phyloP scores from a whole-genome alignment of 2,797 vertebrate genomes.

The Otolemur crassicaudatus region DNA sequence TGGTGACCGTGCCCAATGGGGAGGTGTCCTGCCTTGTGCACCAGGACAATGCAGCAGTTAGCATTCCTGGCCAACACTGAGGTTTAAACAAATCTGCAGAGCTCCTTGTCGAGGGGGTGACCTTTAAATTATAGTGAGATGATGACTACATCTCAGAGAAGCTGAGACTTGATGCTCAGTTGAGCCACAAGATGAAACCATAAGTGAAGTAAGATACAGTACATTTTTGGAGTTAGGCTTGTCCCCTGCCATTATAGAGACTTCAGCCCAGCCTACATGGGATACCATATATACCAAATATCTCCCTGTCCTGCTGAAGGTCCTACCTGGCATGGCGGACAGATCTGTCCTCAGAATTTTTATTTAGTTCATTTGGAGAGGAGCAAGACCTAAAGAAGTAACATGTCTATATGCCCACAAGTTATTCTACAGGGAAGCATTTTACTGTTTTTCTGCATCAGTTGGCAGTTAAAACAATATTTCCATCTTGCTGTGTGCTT shows the following conservation, averaged over 20 bases:
- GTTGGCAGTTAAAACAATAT: not conserved
- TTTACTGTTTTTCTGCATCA: not conserved
- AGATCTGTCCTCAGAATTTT: not conserved
- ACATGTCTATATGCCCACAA: not conserved
- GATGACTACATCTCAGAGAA: not conserved
- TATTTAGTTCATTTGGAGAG: not conserved
- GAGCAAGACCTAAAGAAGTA: not conserved
- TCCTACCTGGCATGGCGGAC: not conserved
- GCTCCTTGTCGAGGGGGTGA: not conserved
- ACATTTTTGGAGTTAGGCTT: not conserved
- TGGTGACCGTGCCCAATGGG: not conserved
- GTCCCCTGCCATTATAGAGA: not conserved
- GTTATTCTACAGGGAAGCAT: not conserved
- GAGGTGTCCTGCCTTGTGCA: not conserved
- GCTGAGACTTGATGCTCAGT: not conserved
- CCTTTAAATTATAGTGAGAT: not conserved
- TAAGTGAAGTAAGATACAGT: not conserved
- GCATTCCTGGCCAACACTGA: not conserved
- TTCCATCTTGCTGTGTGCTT: constrained; percentile 72
- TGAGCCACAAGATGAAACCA: not conserved
- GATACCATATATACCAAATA: not conserved
- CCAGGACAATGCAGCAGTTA: not conserved
- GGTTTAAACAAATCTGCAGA: not conserved
- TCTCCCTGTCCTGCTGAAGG: not conserved
- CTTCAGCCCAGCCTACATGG: too few relatives aligned